Percentiles rank a stretch among this genome's conserved stretches.
Evolutionary conservation across 1,140 invertebrate species (phyloP).

Genomic region (Akabosia matsudoensis): DNA sequence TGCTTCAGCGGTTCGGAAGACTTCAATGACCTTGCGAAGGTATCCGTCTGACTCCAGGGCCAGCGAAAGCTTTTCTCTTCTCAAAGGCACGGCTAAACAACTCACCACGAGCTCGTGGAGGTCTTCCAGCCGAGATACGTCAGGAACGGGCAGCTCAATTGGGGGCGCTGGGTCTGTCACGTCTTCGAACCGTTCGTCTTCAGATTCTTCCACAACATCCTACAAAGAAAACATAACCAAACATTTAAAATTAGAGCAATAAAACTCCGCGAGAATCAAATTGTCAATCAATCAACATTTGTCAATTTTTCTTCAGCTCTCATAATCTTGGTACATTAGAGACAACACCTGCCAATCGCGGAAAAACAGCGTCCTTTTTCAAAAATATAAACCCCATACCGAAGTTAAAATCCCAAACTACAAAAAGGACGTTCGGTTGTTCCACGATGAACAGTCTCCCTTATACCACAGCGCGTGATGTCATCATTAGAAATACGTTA

Average conservation of each 20-base stretch:
- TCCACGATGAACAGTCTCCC: neutral
- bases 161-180: slow-evolving; percentile 86
- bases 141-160: slow-evolving; percentile 90
- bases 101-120: slow-evolving; percentile 69
- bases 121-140: slow-evolving; percentile 86
- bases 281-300: neutral
- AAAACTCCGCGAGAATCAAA: neutral
- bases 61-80: slow-evolving; percentile 90
- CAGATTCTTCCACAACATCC: slow-evolving; percentile 94
- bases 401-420: no score
- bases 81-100: slow-evolving; percentile 69
- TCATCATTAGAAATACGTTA: no score
- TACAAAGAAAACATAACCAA: slow-evolving; percentile 52
- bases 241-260: neutral
- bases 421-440: neutral
- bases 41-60: slow-evolving; percentile 94
- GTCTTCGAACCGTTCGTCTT: slow-evolving; percentile 96
- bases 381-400: no score
- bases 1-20: slow-evolving; percentile 97
- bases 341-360: slow-evolving; percentile 19
- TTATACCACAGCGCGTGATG: no score
- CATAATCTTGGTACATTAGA: slow-evolving; percentile 28
- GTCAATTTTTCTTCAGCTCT: slow-evolving; percentile 9
- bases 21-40: slow-evolving; percentile 88
- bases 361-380: neutral